phyloP scores from a whole-genome alignment of 2,797 vertebrate species.

The Cottoperca gobio region DNA sequence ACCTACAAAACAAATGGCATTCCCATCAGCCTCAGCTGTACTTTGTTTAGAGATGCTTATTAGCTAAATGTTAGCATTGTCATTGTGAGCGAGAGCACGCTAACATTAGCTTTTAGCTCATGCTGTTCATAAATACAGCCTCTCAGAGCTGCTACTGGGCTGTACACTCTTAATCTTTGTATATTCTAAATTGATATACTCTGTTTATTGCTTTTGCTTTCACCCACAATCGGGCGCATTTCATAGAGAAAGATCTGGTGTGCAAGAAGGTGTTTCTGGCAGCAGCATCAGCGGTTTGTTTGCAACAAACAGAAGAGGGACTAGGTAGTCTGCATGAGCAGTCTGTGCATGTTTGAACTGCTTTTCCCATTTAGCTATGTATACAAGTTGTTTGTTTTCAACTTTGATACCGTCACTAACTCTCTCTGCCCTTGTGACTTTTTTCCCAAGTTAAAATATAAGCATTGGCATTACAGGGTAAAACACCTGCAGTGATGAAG shows the following conservation, averaged over 20 bases:
- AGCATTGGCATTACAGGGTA: background rate
- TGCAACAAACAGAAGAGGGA: slow-evolving; percentile 37
- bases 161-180: background rate
- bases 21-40: too few species aligned
- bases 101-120: slow-evolving; percentile 2
- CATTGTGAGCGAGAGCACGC: background rate
- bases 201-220: background rate
- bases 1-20: background rate
- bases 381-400: slow-evolving; percentile 38
- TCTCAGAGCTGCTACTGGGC: background rate
- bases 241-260: background rate
- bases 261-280: slow-evolving; percentile 11
- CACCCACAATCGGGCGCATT: slow-evolving; percentile 1
- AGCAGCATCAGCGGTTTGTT: slow-evolving; percentile 33
- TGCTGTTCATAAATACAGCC: background rate
- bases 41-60: background rate
- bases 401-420: slow-evolving; percentile 23
- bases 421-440: background rate
- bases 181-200: background rate
- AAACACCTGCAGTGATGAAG: background rate
- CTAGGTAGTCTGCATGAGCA: slow-evolving; percentile 21
- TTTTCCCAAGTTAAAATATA: slow-evolving; percentile 18
- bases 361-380: slow-evolving; percentile 41
- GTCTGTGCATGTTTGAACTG: slow-evolving; percentile 48
- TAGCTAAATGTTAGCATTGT: background rate